Conservation (phyloP, 2,113 vertebrate species). For the Saimiri boliviensis region DNA sequence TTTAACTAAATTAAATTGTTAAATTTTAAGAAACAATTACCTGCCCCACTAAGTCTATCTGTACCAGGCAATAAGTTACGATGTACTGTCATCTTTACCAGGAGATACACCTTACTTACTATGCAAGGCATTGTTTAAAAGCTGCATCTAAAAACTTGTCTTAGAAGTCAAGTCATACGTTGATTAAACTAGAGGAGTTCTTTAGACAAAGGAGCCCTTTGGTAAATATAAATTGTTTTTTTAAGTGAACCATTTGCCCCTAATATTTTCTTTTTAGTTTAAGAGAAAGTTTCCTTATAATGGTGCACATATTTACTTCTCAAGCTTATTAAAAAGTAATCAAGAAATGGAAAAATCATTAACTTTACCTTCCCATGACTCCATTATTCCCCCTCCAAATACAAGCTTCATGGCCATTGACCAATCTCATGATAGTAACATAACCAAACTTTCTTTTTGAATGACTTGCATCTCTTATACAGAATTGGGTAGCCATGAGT, state of each 20-base stretch:
- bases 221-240: constrained; percentile 7
- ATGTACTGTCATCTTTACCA: neutral
- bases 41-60: neutral
- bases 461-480: neutral
- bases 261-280: neutral
- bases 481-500: neutral
- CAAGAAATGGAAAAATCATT: constrained; percentile 53
- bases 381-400: neutral
- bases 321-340: constrained; percentile 51
- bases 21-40: neutral
- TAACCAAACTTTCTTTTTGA: constrained; percentile 13
- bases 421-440: neutral
- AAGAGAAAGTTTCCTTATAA: constrained; percentile 52
- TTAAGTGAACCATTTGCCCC: neutral
- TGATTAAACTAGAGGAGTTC: neutral
- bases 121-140: neutral
- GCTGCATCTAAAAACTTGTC: neutral
- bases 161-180: neutral
- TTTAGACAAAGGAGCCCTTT: constrained; percentile 30
- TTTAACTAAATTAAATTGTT: neutral
- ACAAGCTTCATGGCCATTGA: neutral
- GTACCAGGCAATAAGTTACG: neutral
- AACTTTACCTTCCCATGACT: neutral
- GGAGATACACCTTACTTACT: neutral
- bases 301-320: constrained; percentile 17